Evolutionary conservation across 2,113 vertebrate species (phyloP), one percentile per base, ranked within the genome.

Genomic region (Eira barbara): DNA sequence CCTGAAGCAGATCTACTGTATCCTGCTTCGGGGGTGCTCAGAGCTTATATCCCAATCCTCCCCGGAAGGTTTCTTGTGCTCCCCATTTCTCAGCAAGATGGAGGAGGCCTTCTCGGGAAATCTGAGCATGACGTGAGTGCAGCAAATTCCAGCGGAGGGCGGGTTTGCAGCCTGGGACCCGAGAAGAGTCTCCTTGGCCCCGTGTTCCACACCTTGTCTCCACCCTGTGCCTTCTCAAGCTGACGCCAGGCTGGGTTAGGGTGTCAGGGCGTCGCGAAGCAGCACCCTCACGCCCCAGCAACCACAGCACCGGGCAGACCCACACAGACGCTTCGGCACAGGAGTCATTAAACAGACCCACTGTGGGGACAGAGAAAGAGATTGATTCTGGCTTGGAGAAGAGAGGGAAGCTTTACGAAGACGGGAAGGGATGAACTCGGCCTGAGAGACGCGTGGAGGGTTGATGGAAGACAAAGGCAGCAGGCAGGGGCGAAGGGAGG

Each of bases 191-290:
- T 59, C 57, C 45, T 67, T 49, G 20, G 18, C 23, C 71, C 29
- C 3, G 1, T 21, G 45, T 1, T 21, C 4, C 9, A 45, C 3
- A 3, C 55, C 39, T 80, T 34, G 39, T 80, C 76, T 57, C 36
- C 4, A 67, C 23, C 27, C 18, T 12, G 9, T 21, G 47, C 86
- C 61, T 92, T 91, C 85, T 79, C 76, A 74, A 74, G 88, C 17
- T 59, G 59, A 29, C 6, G 23, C 23, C 83, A 94, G 69, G 14
- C 15, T 69, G 21, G n/a, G 15, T 34, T 25, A 63, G 36, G 61
- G 45, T 42, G 21, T 6, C 17, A 61, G 2, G 0, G 18, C 18
- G 0, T 61, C 4, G 0, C 17, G 31, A 23, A 27, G 6, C 18
- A 17, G n/a, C n/a, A 85, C 39, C 45, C 6, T 31, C 57, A 39